Percentiles rank a stretch among this genome's conserved stretches.
These are phyloP conservation scores for Etia nguti DNA, from an alignment of 2,113 vertebrate species.

Conservation along the genomic window DNA sequence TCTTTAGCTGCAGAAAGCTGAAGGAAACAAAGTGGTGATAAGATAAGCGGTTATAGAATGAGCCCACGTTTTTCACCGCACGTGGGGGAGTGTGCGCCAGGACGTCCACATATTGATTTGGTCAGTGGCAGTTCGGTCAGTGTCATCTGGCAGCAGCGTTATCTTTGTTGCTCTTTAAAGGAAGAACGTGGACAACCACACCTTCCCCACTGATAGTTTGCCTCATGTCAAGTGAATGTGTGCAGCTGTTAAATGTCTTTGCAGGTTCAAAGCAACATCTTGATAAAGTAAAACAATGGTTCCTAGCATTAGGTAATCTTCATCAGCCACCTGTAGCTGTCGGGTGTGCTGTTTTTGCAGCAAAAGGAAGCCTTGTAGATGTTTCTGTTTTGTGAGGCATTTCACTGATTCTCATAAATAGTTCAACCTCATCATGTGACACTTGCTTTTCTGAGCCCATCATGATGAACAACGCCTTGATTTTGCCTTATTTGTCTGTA, in stretches of 20 bases:
- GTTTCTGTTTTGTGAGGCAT: not conserved
- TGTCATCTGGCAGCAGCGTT: not conserved
- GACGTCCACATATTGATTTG: fast-evolving
- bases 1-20: not conserved
- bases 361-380: not conserved
- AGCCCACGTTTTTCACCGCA: not conserved
- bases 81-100: not conserved
- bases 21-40: not conserved
- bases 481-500: slow-evolving; percentile 10
- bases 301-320: not conserved
- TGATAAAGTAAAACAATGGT: not conserved
- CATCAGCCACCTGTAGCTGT: not conserved
- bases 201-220: not conserved
- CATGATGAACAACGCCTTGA: slow-evolving; percentile 1
- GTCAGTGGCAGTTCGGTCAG: not conserved
- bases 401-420: not conserved
- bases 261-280: not conserved
- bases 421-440: not conserved
- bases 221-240: slow-evolving; percentile 1
- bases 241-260: not conserved
- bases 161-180: not conserved
- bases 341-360: not conserved
- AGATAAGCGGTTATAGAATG: not conserved
- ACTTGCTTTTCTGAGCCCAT: not conserved
- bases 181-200: not conserved